Base-by-base conservation (phyloP, 2,797 vertebrate genomes). In the Phoxinus dragarum region DNA sequence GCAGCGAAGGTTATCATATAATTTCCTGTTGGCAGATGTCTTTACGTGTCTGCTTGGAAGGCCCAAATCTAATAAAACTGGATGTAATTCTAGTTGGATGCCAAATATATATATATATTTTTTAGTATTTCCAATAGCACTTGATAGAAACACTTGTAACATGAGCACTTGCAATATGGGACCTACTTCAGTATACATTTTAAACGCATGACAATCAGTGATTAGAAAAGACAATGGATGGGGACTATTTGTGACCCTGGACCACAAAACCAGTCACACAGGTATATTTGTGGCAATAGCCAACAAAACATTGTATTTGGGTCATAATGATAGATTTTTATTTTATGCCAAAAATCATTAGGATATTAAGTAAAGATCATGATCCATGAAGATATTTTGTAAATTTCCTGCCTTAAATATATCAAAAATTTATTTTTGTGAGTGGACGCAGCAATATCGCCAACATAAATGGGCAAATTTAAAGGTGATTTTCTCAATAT, bases 21-120 rank as follows among this genome's bases (percentile, higher is more conserved):
- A 80, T 80, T 80, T 66, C 59, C 27, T 66, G 27, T 80, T 80
- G 3, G 59, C 77, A 66, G 59, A 78, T 64, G 38, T 17, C 8
- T 78, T 78, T 23, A 42, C 61, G 40, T 23, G 40, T 66, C 23
- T 61, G 40, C 40, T 79, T 47, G 5, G 38, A 42, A 78, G 54
- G 56, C 40, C n/a, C 10, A 80, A 66, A 64, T 66, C 59, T 8
- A 80, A 80, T 42, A 27, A 77, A 42, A 61, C 38, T 61, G 38
- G 21, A 42, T 61, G 14, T 42, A 44, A 61, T 79, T 79, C 4
- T 5, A 66, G 27, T 44, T 61, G 36, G 36, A n/a, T 40, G 34
- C 3, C 52, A 27, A 61, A 77, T 76, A 23, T 38, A 23, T n/a
- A 23, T 74, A 10, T 27, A 8, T 21, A 19, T 34, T n/a, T 12